phyloP scores from a whole-genome alignment of 2,797 vertebrate genomes.

The Eremophila alpestris region DNA sequence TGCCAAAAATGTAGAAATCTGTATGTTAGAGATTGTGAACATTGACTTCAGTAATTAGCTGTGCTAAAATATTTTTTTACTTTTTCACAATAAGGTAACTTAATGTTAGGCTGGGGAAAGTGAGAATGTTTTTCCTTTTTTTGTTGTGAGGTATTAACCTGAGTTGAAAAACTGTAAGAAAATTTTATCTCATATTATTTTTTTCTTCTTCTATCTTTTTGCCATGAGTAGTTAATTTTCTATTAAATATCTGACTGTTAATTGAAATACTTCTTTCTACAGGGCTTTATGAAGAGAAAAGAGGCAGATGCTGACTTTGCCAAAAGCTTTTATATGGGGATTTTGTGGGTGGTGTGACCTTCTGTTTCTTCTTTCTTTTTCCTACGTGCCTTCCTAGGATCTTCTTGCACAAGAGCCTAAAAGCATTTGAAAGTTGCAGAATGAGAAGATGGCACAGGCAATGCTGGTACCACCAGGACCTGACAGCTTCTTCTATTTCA shows the following conservation, averaged over 20 bases:
- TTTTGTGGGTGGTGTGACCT: neutral
- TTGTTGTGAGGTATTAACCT: neutral
- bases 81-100: neutral
- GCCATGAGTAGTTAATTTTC: neutral
- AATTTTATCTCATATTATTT: neutral
- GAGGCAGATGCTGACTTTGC: neutral
- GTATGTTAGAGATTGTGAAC: neutral
- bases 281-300: neutral
- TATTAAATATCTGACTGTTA: neutral
- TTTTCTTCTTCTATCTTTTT: neutral
- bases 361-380: neutral
- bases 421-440: constrained; percentile 86
- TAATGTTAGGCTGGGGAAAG: neutral
- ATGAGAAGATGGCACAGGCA: constrained; percentile 94
- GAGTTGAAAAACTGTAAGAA: neutral
- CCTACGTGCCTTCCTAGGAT: constrained; percentile 69
- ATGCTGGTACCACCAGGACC: constrained; percentile 89
- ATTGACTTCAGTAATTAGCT: neutral
- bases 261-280: neutral
- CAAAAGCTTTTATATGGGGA: neutral
- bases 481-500: constrained; percentile 89
- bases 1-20: neutral
- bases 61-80: neutral
- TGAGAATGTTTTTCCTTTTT: neutral
- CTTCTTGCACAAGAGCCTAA: constrained; percentile 77